These are phyloP conservation scores for Ethmia dodecea DNA, from an alignment of 2,888 invertebrate genomes.

Conservation along the genomic window DNA sequence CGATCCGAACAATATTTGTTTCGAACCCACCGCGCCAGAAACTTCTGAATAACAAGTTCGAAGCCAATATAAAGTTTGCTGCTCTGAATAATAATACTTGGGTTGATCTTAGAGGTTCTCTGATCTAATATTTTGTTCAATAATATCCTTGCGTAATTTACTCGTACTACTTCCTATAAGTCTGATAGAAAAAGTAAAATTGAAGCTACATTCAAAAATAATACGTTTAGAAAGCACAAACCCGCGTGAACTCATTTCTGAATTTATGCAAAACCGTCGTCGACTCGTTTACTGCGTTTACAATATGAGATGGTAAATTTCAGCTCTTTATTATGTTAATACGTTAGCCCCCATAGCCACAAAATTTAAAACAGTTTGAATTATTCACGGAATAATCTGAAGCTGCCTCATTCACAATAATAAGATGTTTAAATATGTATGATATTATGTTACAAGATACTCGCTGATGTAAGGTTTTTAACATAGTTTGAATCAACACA, in stretches of 20 bases:
- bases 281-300: conserved; percentile 28
- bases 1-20: conserved; percentile 49
- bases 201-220: conserved; percentile 12
- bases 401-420: conserved; percentile 29
- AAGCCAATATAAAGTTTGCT: conserved; percentile 47
- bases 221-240: conserved; percentile 27
- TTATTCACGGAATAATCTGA: conserved; percentile 41
- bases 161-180: no score
- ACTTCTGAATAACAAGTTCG: conserved; percentile 37
- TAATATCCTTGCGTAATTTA: neutral
- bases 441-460: conserved; percentile 7
- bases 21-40: conserved; percentile 27
- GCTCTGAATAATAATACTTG: conserved; percentile 23
- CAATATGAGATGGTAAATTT: conserved; percentile 30
- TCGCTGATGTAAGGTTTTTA: conserved; percentile 4
- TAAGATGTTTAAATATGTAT: conserved; percentile 21
- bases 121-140: neutral
- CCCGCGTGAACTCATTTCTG: conserved; percentile 22
- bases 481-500: conserved; percentile 4
- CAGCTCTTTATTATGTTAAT: conserved; percentile 47
- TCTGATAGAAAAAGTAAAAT: no score
- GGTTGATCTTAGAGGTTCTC: conserved; percentile 10
- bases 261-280: conserved; percentile 32
- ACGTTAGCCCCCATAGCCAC: conserved; percentile 30
- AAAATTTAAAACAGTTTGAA: conserved; percentile 40